Percentiles rank a stretch among this genome's conserved stretches.
phyloP scores from a whole-genome alignment of 2,797 vertebrate genomes.

The Coilia nasus region DNA sequence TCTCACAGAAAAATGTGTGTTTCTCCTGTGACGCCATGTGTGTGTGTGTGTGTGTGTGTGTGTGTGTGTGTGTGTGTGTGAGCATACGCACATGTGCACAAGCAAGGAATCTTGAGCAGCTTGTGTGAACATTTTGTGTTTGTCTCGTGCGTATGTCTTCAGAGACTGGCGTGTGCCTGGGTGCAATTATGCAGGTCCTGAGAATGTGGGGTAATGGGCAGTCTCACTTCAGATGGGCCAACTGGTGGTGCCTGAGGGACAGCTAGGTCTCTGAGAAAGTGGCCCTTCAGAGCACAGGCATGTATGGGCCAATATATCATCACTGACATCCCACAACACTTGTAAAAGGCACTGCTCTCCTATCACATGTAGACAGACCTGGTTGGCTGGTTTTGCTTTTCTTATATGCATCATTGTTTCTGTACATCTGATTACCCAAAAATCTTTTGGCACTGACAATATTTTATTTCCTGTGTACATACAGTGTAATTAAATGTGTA shows the following conservation, averaged over 20 bases:
- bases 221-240: not conserved
- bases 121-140: not conserved
- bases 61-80: not conserved
- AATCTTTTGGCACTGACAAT: not conserved
- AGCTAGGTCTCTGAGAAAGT: not conserved
- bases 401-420: not conserved
- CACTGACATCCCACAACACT: not conserved
- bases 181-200: constrained; percentile 44
- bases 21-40: not conserved
- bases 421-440: not conserved
- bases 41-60: constrained; percentile 15
- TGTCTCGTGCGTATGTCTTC: not conserved
- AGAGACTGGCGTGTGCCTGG: not conserved
- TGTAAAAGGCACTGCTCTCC: not conserved
- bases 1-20: not conserved
- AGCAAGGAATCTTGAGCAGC: not conserved
- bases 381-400: not conserved
- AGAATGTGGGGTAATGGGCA: constrained; percentile 37
- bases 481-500: not conserved
- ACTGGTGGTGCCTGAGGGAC: not conserved
- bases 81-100: not conserved
- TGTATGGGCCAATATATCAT: not conserved
- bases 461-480: not conserved
- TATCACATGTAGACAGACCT: not conserved
- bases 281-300: constrained; percentile 1